Percentiles rank a stretch among this genome's conserved stretches.
Evolutionary conservation across 1,140 invertebrate genomes (phyloP).

Genomic region (Zaprionus gabonicus): DNA sequence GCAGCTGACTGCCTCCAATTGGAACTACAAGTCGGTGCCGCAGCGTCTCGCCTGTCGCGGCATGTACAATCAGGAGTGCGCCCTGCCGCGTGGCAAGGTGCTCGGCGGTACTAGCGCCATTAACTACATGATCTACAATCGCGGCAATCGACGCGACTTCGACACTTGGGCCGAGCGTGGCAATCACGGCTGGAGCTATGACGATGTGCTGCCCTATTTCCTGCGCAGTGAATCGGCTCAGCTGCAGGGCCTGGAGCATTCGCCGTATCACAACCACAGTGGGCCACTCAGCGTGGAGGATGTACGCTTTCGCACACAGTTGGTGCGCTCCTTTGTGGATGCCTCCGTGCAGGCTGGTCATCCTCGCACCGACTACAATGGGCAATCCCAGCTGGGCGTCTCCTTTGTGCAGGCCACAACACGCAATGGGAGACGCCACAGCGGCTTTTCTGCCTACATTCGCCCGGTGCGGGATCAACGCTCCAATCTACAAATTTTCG

Average conservation of each 20-base stretch:
- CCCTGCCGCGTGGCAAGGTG: slow-evolving; percentile 87
- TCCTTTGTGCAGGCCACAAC: slow-evolving; percentile 89
- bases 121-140: slow-evolving; percentile 95
- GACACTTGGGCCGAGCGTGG: slow-evolving; percentile 90
- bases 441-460: slow-evolving; percentile 87
- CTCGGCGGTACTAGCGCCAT: slow-evolving; percentile 91
- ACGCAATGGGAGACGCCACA: slow-evolving; percentile 85
- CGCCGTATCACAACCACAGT: slow-evolving; percentile 86
- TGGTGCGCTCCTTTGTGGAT: slow-evolving; percentile 87
- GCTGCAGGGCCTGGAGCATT: slow-evolving; percentile 85
- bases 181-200: slow-evolving; percentile 90
- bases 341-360: slow-evolving; percentile 87
- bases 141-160: slow-evolving; percentile 91
- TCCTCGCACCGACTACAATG: slow-evolving; percentile 88
- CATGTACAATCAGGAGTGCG: slow-evolving; percentile 85
- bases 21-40: slow-evolving; percentile 88
- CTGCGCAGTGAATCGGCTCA: slow-evolving; percentile 87
- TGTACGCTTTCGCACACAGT: slow-evolving; percentile 86
- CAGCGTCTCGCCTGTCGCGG: slow-evolving; percentile 87
- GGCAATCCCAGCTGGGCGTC: slow-evolving; percentile 88
- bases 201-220: slow-evolving; percentile 89
- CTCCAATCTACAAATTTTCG: slow-evolving; percentile 88
- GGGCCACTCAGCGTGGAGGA: slow-evolving; percentile 86
- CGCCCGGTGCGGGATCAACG: slow-evolving; percentile 86
- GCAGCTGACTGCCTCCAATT: slow-evolving; percentile 87